phyloP scores from a whole-genome alignment of 2,888 invertebrate genomes.

The Papilio protenor region DNA sequence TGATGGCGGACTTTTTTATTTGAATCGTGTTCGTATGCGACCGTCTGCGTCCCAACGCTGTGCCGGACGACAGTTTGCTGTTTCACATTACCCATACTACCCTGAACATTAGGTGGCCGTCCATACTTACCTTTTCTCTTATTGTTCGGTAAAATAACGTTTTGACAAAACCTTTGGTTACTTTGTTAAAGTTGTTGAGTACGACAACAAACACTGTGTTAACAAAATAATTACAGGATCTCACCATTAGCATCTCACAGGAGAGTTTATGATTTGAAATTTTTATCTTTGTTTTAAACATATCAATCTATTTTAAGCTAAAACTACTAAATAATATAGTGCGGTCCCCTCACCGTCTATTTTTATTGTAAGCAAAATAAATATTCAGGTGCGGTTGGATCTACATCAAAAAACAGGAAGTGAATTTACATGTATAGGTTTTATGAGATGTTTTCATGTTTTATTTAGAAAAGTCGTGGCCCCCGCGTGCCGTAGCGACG shows the following conservation, averaged over 20 bases:
- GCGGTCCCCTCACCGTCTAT: neutral
- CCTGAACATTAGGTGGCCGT: slow-evolving; percentile 15
- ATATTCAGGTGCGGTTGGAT: neutral
- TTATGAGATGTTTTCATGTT: slow-evolving; percentile 64
- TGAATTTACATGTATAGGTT: slow-evolving; percentile 56
- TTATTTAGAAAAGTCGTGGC: slow-evolving; percentile 62
- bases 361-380: slow-evolving; percentile 21
- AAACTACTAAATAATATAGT: neutral
- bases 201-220: neutral
- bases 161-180: neutral
- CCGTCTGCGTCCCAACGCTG: slow-evolving; percentile 57
- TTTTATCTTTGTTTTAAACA: neutral
- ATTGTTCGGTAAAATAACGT: neutral
- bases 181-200: neutral
- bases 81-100: slow-evolving; percentile 42
- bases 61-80: slow-evolving; percentile 48
- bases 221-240: neutral
- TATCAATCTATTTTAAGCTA: neutral
- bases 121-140: slow-evolving; percentile 11
- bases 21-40: slow-evolving; percentile 83
- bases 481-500: slow-evolving; percentile 46
- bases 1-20: slow-evolving; percentile 84
- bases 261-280: neutral
- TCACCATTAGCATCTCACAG: neutral
- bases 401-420: slow-evolving; percentile 38